Evolutionary conservation across 2,797 vertebrate species (phyloP).

Genomic region (Erithacus rubecula): DNA sequence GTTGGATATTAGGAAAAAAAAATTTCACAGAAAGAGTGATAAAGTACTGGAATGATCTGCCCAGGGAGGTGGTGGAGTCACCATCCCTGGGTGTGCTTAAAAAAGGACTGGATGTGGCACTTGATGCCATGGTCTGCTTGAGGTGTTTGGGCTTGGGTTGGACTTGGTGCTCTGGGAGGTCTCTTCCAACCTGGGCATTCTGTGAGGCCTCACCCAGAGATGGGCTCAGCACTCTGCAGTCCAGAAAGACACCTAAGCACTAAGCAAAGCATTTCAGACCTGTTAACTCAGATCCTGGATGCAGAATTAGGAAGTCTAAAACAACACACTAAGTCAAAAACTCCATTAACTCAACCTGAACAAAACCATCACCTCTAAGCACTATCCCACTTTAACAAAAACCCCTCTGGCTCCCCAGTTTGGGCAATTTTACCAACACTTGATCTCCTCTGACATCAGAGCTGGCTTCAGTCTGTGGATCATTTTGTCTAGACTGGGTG

Average conservation of each 20-base stretch:
- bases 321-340: not conserved
- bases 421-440: conserved; percentile 50
- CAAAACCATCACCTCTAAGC: not conserved
- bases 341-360: not conserved
- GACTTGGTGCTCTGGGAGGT: too few species aligned
- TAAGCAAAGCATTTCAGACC: not conserved
- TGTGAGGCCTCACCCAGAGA: not conserved
- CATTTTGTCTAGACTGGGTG: conserved; percentile 29
- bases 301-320: not conserved
- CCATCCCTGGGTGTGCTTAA: too few species aligned
- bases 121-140: too few species aligned
- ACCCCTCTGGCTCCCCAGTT: not conserved
- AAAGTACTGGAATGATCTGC: too few species aligned
- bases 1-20: too few species aligned
- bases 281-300: not conserved
- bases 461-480: conserved; percentile 54
- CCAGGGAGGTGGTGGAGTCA: too few species aligned
- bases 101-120: too few species aligned
- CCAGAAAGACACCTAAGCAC: not conserved
- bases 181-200: too few species aligned
- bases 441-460: conserved; percentile 53
- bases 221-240: not conserved
- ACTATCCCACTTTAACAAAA: not conserved
- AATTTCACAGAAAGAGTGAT: too few species aligned
- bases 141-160: too few species aligned